phyloP scores from a whole-genome alignment of 2,113 vertebrate genomes.

The Castor canadensis region DNA sequence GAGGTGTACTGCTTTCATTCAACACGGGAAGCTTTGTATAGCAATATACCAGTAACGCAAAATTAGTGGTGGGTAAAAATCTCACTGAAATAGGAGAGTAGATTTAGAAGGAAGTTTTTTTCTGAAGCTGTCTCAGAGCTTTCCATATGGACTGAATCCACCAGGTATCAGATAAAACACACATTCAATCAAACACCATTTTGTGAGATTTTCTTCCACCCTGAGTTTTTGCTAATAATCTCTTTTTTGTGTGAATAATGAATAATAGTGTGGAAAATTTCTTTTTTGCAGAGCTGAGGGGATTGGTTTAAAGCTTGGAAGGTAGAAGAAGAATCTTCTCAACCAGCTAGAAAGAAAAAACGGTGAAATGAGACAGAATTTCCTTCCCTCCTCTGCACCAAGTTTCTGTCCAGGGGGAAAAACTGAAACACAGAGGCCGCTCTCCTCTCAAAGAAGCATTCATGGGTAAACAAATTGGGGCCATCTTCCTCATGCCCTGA shows the following conservation, averaged over 20 bases:
- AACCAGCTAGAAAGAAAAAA: constrained; percentile 46
- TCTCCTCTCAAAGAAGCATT: constrained; percentile 70
- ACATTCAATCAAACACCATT: not conserved
- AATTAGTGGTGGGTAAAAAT: not conserved
- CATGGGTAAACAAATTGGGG: constrained; percentile 69
- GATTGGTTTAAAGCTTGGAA: not conserved
- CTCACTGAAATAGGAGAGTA: not conserved
- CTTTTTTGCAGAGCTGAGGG: too few relatives aligned
- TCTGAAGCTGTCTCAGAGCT: not conserved
- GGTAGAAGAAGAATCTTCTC: not conserved
- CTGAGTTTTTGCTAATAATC: not conserved
- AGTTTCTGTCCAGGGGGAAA: constrained; percentile 42
- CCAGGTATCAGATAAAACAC: not conserved
- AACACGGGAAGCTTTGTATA: not conserved
- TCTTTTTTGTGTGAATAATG: constrained; percentile 1
- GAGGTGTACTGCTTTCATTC: not conserved
- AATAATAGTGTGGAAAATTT: not conserved
- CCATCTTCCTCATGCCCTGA: constrained; percentile 40
- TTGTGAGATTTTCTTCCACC: not conserved
- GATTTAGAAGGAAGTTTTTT: not conserved
- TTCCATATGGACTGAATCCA: not conserved
- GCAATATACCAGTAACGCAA: not conserved
- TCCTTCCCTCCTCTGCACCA: fast-evolving
- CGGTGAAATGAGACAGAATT: constrained; percentile 27
- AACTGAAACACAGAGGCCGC: constrained; percentile 31